Evolutionary conservation across 2,797 vertebrate genomes (phyloP).

Genomic region (Helicolenus hilgendorfi): DNA sequence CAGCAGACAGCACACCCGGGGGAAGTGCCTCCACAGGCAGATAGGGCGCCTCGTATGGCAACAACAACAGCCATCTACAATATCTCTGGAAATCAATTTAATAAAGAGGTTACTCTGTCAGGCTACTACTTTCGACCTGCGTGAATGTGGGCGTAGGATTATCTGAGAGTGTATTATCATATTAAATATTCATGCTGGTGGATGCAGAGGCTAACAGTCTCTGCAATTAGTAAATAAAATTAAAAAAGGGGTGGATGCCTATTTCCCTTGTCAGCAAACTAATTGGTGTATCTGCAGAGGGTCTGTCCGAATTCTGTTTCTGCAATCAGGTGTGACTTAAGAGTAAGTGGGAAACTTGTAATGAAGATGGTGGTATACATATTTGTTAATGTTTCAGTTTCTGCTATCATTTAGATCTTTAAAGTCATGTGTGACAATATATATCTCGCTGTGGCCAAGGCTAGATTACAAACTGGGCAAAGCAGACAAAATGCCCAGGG

Average conservation of each 20-base stretch:
- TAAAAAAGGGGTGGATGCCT: too few relatives aligned
- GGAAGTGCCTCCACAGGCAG: slow-evolving; percentile 7
- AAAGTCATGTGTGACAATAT: not conserved
- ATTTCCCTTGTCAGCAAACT: too few relatives aligned
- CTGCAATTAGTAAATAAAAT: not conserved
- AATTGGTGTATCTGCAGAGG: too few relatives aligned
- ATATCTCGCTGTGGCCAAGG: not conserved
- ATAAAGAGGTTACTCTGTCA: slow-evolving; percentile 22
- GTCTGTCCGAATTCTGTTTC: too few relatives aligned
- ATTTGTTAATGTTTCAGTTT: too few relatives aligned
- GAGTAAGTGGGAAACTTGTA: not conserved
- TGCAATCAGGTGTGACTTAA: too few relatives aligned
- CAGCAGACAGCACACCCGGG: slow-evolving; percentile 1
- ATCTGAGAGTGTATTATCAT: slow-evolving; percentile 44
- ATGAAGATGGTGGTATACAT: not conserved
- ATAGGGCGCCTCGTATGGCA: not conserved
- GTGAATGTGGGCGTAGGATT: slow-evolving; percentile 23
- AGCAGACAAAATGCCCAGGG: not conserved
- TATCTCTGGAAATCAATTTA: slow-evolving; percentile 47
- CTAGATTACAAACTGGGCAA: not conserved
- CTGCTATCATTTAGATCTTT: not conserved
- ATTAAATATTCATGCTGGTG: slow-evolving; percentile 56
- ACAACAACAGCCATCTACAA: not conserved
- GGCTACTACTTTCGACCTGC: slow-evolving; percentile 22
- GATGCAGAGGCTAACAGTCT: slow-evolving; percentile 21